Percentiles rank a stretch among this genome's conserved stretches.
phyloP scores from a whole-genome alignment of 2,113 vertebrate genomes.

The Romanogobio albipinnatus region DNA sequence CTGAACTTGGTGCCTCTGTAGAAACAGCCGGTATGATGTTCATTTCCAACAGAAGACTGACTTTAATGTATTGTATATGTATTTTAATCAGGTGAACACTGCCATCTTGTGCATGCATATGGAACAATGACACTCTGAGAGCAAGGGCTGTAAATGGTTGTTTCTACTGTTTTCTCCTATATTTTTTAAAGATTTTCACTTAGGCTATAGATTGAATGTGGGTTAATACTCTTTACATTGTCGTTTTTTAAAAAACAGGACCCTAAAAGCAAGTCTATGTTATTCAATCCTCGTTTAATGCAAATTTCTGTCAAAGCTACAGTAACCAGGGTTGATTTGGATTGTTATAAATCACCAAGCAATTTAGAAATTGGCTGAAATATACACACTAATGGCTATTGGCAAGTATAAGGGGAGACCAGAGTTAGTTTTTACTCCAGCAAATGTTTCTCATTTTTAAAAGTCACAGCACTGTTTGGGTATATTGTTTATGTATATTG shows the following conservation, averaged over 20 bases:
- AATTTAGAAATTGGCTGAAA: not conserved
- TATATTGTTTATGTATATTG: too few relatives aligned
- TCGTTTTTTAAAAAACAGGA: too few relatives aligned
- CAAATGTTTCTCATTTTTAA: too few relatives aligned
- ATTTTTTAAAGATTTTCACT: not conserved
- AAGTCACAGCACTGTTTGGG: too few relatives aligned
- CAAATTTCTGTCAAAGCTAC: not conserved
- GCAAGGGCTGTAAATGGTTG: not conserved
- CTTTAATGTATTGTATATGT: not conserved
- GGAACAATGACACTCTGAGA: not conserved
- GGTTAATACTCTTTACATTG: not conserved
- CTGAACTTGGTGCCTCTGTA: slow-evolving; percentile 17
- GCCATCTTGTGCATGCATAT: slow-evolving; percentile 10
- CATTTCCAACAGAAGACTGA: not conserved
- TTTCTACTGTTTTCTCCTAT: too few relatives aligned
- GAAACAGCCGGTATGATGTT: slow-evolving; percentile 6
- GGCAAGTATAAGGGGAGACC: not conserved
- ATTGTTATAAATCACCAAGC: not conserved
- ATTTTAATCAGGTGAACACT: not conserved
- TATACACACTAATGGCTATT: not conserved
- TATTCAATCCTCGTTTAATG: not conserved
- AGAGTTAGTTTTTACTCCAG: not conserved
- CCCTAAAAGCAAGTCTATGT: too few relatives aligned
- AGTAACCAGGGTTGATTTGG: not conserved
- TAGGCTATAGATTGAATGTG: not conserved